Evolutionary conservation across 2,113 vertebrate genomes (phyloP), one percentile per base, ranked within the genome.

Genomic region (Gobiocypris rarus): DNA sequence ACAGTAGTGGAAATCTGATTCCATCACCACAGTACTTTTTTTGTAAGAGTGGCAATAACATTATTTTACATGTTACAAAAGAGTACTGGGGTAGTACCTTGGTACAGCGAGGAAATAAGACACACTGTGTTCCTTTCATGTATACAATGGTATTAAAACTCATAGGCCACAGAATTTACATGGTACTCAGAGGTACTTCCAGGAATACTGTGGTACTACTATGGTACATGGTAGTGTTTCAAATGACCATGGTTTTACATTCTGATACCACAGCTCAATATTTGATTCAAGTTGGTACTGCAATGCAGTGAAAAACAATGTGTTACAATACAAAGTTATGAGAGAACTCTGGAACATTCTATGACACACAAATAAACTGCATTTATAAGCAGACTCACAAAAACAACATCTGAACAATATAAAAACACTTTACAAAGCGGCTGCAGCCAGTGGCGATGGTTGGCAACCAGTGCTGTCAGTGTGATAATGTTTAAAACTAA

Each of bases 281-380:
- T 14, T 17, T 24, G 43, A 75, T 50, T 63, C 34, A 58, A n/a
- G n/a, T 4, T 59, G 31, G 50, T n/a, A 56, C 74, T 56, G 50
- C 74, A 76, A n/a, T 76, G 74, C 50, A 75, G 73, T 75, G 14
- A 26, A 54, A 38, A 14, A 17, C 52, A 22, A 38, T 34, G 31
- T 10, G 9, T 38, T n/a, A n/a, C n/a, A n/a, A n/a, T n/a, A n/a
- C n/a, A n/a, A n/a, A n/a, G n/a, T n/a, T n/a, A n/a, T n/a, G n/a
- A n/a, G n/a, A n/a, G n/a, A n/a, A n/a, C n/a, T n/a, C n/a, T n/a
- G n/a, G n/a, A n/a, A n/a, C n/a, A n/a, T n/a, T n/a, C n/a, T n/a
- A n/a, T 5, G 10, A 45, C 26, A 83, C 41, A n/a, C 41, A 38
- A 41, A 58, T n/a, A 0, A 14, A 2, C 5, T n/a, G 19, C 10